Evolutionary conservation across 2,113 vertebrate species (phyloP).

Genomic region (Sminthopsis crassicaudata): DNA sequence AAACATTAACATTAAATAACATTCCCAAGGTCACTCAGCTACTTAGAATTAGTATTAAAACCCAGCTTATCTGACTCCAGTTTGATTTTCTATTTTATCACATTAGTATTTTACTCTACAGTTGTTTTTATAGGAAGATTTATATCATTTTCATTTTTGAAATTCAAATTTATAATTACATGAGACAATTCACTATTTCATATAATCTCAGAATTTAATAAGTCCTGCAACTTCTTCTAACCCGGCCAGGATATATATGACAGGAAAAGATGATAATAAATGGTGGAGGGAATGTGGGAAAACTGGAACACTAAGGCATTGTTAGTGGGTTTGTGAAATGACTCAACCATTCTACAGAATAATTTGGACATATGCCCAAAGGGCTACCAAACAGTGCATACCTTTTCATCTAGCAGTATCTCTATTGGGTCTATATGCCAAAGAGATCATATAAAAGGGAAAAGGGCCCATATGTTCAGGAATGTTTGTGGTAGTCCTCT

Average conservation of each 20-base stretch:
- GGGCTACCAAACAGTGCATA: too few species aligned
- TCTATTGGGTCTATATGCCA: too few species aligned
- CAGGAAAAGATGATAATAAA: too few species aligned
- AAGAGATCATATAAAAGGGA: too few species aligned
- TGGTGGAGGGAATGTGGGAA: too few species aligned
- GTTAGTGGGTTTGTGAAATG: too few species aligned
- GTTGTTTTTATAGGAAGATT: neutral
- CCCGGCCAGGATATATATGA: fast-evolving
- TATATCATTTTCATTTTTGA: neutral
- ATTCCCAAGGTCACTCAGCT: neutral
- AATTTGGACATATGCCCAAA: too few species aligned
- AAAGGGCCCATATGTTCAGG: too few species aligned
- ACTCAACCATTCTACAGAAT: too few species aligned
- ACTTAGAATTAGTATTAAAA: neutral
- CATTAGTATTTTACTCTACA: neutral
- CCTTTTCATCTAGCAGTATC: too few species aligned
- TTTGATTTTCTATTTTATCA: neutral
- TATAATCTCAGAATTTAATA: neutral
- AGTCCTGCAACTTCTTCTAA: neutral
- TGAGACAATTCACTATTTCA: neutral
- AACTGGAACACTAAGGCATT: too few species aligned
- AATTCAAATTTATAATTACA: neutral
- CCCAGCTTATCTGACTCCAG: neutral
- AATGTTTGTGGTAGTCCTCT: too few species aligned
- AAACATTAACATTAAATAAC: neutral